Percentiles rank a stretch among this genome's conserved stretches.
phyloP scores from a whole-genome alignment of 1,140 invertebrate genomes.

The Monomorium pharaonis region DNA sequence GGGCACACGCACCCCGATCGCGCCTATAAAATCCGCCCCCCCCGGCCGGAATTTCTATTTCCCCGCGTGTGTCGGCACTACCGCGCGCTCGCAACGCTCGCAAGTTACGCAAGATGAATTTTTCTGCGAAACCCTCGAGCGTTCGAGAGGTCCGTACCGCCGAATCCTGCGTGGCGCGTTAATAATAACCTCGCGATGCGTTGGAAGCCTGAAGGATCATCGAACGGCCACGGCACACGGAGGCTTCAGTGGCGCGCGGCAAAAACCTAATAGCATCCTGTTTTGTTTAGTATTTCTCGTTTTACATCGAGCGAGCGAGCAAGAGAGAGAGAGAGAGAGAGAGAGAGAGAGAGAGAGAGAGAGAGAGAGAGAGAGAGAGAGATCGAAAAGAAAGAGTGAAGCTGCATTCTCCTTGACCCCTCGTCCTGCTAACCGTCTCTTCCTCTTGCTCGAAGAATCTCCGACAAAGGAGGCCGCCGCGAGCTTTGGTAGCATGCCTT shows the following conservation, averaged over 20 bases:
- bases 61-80: not conserved
- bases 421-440: conserved; percentile 66
- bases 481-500: conserved; percentile 77
- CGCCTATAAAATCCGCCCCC: not conserved
- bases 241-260: conserved; percentile 26
- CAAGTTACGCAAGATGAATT: not conserved
- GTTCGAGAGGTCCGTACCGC: not conserved
- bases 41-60: not conserved
- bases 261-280: conserved; percentile 72
- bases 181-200: conserved; percentile 15
- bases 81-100: not conserved
- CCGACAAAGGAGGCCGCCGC: conserved; percentile 81
- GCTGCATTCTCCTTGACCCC: conserved; percentile 57
- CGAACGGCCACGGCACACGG: not conserved
- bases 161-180: conserved; percentile 25
- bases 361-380: not conserved
- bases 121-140: not conserved
- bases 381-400: conserved; percentile 26
- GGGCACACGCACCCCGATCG: not conserved
- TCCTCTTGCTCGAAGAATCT: conserved; percentile 80
- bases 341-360: conserved; percentile 14
- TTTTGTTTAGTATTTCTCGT: conserved; percentile 68
- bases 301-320: conserved; percentile 42
- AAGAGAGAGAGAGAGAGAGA: not conserved
- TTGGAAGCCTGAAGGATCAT: conserved; percentile 27